Evolutionary conservation across 2,888 invertebrate species (phyloP), one percentile per base, ranked within the genome.

Genomic region (Amphimallon solstitiale): DNA sequence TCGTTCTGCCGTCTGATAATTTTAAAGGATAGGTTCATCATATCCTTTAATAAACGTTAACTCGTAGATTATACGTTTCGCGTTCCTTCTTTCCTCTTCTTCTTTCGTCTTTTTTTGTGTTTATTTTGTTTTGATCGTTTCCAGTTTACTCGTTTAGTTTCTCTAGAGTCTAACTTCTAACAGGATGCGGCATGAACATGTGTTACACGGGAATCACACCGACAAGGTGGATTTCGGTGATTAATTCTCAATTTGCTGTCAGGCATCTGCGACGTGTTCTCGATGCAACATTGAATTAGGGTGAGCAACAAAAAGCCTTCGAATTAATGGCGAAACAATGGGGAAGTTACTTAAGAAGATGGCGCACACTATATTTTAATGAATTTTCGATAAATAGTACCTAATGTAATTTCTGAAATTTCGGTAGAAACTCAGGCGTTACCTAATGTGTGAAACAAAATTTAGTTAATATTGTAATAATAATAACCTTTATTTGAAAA

Each of bases 241-340:
- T 59, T 59, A 59, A 59, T 59, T 45, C 43, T 43, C 56, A 59
- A 59, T 59, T 59, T 59, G 15, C 29, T 9, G 29, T 7, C 56
- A 29, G 56, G 43, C 56, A 59, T 59, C 56, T 59, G 56, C 34
- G 56, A 43, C 56, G 56, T 21, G 37, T 37, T 1, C 29, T 29
- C 29, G 29, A 5, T 29, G 29, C 38, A 29, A 19, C 15, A 19
- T 23, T 17, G 35, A 10, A 59, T 59, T 59, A 59, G 23, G 29
- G 34, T n/a, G n/a, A n/a, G n/a, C 56, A 29, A 29, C 43, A 59
- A 59, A 59, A 59, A 59, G 29, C 38, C 38, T 14, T n/a, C 1
- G 4, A 38, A 12, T 29, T 29, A 29, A 29, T 29, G 29, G 5
- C 29, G 29, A 29, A 29, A 29, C 29, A 29, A 29, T 29, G 29